Percentiles rank a stretch among this genome's conserved stretches.
These are phyloP conservation scores for Porites lobata DNA, from an alignment of 92 coral and sea anemone genomes.

Conservation along the genomic window DNA sequence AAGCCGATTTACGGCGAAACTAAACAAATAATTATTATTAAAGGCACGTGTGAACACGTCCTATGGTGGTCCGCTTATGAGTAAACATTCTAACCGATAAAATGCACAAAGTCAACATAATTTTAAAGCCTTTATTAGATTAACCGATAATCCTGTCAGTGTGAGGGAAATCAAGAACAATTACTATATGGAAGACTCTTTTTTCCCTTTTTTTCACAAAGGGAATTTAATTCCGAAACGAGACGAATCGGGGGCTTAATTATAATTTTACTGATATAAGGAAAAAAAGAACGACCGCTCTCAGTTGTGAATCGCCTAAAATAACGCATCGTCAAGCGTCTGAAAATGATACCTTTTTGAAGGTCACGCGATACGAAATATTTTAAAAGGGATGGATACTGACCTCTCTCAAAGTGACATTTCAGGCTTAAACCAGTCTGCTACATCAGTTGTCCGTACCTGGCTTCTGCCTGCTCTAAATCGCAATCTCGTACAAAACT, in stretches of 20 bases:
- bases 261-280: neutral
- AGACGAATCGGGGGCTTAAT: too few relatives aligned
- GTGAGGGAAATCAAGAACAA: neutral
- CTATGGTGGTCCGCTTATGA: too few relatives aligned
- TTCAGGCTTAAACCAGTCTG: neutral
- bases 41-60: too few relatives aligned
- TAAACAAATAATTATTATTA: too few relatives aligned
- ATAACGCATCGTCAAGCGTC: slow-evolving; percentile 15
- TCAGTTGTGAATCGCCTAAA: neutral
- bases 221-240: too few relatives aligned
- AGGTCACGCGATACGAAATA: neutral
- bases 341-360: slow-evolving; percentile 12
- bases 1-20: too few relatives aligned
- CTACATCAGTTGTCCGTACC: too few relatives aligned
- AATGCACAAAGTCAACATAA: neutral
- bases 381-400: neutral
- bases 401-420: neutral
- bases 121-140: neutral
- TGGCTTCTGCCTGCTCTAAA: neutral
- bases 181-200: neutral
- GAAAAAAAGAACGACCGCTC: neutral
- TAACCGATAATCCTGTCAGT: neutral
- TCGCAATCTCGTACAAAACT: neutral
- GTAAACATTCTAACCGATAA: neutral
- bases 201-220: too few relatives aligned